Base-by-base conservation (phyloP, 1,140 invertebrate genomes). In the Drosophila bifasciata region DNA sequence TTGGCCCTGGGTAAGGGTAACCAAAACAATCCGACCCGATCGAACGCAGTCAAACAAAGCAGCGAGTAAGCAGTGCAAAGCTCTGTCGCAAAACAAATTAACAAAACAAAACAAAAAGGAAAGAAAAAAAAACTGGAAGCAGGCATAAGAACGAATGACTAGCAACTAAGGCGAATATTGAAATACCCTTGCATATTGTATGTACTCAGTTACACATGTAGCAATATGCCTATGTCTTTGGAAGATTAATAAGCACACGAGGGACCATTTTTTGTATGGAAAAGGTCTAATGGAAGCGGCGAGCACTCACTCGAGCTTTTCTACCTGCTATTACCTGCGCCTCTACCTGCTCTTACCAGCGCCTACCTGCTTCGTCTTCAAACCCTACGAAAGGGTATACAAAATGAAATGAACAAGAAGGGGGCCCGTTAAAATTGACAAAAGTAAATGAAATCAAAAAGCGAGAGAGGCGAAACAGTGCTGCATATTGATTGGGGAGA, bases 401-500 rank as follows among this genome's bases (percentile, higher is more conserved):
- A 15, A 16, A 32, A 8, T 21, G n/a, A 17, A 36, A 36, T 21
- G n/a, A 7, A 23, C 25, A 15, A 36, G 36, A 17, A 68, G 73
- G 52, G 66, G 39, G 51, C 28, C 45, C 49, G 77, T 78, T 77
- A 58, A 85, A 86, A 86, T 86, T 81, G 77, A 86, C 81, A 88
- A 81, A 75, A 86, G 81, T 77, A 81, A 86, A 78, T 77, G 74
- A 86, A 86, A 69, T 69, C 85, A 79, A 86, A 86, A 74, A 67
- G 83, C 68, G 44, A 74, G 70, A 78, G 32, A 13, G 11, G 78
- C 77, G 63, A 83, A 78, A 75, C 83, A 68, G 74, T 66, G 81
- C 88, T 86, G 81, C 83, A 86, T 86, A 86, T 86, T 86, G 81
- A 86, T 86, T 86, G 81, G 77, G 61, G 76, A n/a, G 49, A 53